Base-by-base conservation (phyloP, 2,797 vertebrate genomes). In the Fringilla coelebs region DNA sequence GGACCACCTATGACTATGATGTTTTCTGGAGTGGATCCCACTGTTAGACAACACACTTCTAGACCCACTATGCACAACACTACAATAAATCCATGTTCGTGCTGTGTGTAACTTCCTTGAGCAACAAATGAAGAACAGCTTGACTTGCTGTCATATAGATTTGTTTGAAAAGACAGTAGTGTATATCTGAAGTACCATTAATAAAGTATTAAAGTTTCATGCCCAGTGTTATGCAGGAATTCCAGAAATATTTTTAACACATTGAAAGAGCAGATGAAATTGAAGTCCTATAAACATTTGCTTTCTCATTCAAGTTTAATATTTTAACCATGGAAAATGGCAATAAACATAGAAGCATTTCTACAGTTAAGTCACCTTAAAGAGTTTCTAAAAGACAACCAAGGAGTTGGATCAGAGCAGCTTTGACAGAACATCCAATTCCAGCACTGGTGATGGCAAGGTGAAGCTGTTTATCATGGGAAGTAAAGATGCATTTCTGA, bases 221-320 rank as follows among this genome's bases (percentile, higher is more conserved):
- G 15, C n/a, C 45, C 24, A n/a, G 22, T 29, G 26, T 43, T 65
- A 61, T 40, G 24, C 70, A 78, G 38, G 22, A 90, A 89, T 86
- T 80, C 57, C 73, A 86, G 52, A 77, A 94, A 58, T 83, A 70
- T 26, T 88, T 63, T 51, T 45, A 43, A 70, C 45, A 57, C 12
- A 9, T 10, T 60, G 66, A 94, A 81, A 54, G 18, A 65, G 18
- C 34, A 41, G 45, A 24, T 76, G 5, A 62, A 89, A 75, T 43
- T 24, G 10, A 58, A 85, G 6, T 46, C 36, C 18, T 31, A 11
- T 4, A 62, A 88, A 48, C 4, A 32, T 55, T 28, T 83, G 40
- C 48, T 83, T 85, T 83, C n/a, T 38, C 31, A 76, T 74, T 81
- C 40, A 70, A 46, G 26, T 78, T 75, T 67, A 74, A 74, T 60